Evolutionary conservation across 1,140 invertebrate species (phyloP), one percentile per base, ranked within the genome.

Genomic region (Cataglyphis hispanica): DNA sequence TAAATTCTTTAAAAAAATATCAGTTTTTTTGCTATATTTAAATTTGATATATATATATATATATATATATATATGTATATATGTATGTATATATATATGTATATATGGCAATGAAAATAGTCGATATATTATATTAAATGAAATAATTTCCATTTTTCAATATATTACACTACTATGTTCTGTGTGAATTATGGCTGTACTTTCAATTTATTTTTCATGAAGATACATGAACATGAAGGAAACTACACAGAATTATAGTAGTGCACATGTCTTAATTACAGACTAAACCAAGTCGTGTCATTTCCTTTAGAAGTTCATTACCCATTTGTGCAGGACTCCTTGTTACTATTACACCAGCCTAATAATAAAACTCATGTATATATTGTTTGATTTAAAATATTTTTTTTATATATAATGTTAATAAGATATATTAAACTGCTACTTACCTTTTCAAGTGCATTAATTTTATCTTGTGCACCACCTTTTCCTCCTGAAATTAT

Each of bases 401-500:
- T 72, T 77, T 58, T 31, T 31, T 69, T 50, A 70, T 43, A 66
- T 5, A 64, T 40, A 43, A 25, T 60, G 67, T 46, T 53, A 58
- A 84, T 61, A 25, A 50, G 4, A 40, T 27, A 43, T 6, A 25
- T 19, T 0, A 76, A 40, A 76, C 50, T 69, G 61, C 40, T 10
- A 72, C 93, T 95, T 87, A 98, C 97, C 93, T 98, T 97, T 96
- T 98, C 98, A 78, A 99, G 95, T 83, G 99, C 99, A 93, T 98
- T 97, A 87, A 99, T 99, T 96, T 99, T 99, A 92, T 99, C 99
- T 95, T 98, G 97, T 87, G 99, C 99, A 81, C 98, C 99, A 86
- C 99, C 99, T 95, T 99, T 99, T 50, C 99, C 99, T 34, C 99
- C 99, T 27, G 99, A 98, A 94, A 99, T 99, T 91, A 99, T 99